phyloP scores from a whole-genome alignment of 2,113 vertebrate genomes.

The Oreochromis aureus region DNA sequence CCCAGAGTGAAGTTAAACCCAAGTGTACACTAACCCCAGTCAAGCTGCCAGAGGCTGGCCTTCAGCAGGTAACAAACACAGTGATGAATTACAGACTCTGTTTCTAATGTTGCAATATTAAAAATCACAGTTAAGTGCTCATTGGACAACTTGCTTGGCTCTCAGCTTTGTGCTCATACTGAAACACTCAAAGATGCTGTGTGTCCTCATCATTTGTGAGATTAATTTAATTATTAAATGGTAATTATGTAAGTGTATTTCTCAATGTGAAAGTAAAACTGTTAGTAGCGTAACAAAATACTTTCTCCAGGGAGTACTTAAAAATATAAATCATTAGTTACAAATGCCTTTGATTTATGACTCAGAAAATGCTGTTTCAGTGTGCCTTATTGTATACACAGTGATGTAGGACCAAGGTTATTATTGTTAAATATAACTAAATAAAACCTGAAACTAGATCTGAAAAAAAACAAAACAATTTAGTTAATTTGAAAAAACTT shows the following conservation, averaged over 20 bases:
- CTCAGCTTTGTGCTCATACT: background rate
- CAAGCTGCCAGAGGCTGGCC: background rate
- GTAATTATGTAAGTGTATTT: background rate
- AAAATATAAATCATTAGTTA: background rate
- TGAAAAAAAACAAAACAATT: background rate
- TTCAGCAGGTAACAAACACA: background rate
- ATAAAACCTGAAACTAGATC: background rate
- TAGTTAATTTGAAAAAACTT: background rate
- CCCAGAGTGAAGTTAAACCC: background rate
- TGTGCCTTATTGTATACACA: background rate
- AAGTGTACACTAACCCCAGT: background rate
- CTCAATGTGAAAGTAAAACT: background rate
- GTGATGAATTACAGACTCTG: background rate
- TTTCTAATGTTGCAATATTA: background rate
- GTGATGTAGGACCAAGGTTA: background rate
- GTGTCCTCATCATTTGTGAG: background rate
- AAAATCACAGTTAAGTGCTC: background rate
- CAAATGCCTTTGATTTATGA: background rate
- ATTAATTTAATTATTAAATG: background rate
- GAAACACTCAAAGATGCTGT: background rate
- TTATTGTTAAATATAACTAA: background rate
- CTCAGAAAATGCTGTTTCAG: background rate
- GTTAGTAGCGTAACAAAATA: background rate
- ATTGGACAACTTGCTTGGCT: background rate
- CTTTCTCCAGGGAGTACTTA: background rate